Evolutionary conservation across 2,797 vertebrate genomes (phyloP), one percentile per base, ranked within the genome.

Genomic region (Brachyrhaphis roseni): DNA sequence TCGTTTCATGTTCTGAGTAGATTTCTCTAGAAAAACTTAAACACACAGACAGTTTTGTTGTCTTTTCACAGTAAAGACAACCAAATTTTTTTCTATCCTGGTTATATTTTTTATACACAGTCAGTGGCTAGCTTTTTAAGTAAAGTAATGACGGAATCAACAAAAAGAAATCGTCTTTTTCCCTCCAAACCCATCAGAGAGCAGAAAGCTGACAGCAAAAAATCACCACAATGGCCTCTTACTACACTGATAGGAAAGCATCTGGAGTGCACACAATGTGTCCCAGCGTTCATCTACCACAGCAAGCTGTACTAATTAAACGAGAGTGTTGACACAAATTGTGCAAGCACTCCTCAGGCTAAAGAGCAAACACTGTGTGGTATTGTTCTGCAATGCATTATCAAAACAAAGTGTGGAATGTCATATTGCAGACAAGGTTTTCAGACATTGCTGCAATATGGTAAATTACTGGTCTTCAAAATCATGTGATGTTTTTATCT

Each of bases 261-360:
- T 71, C 68, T 74, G 72, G 23, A 74, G 72, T 26, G 23, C 49
- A 53, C 31, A 36, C 47, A 53, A 51, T 36, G 47, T n/a, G 51
- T 57, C 62, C 43, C 66, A 57, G 66, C 23, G 18, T 39, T 80
- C 55, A 72, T 49, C 55, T 34, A 62, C 23, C 41, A 73, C 68
- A 71, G 26, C 74, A 59, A 55, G 45, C 66, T 72, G n/a, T n/a
- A 49, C 5, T 64, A 71, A 76, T 74, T 59, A 72, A 76, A 75
- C 12, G 51, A 74, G 51, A 68, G 1, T 31, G 20, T 62, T 64
- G 5, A 31, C 20, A 71, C 28, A 78, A 23, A 31, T 64, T 80
- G 53, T 75, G 3, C 43, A 57, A 74, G 8, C 8, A 55, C 46
- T 78, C 45, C 46, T 78, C n/a, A 71, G 53, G 36, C 73, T n/a